phyloP scores from a whole-genome alignment of 2,797 vertebrate genomes.

The Periophthalmus magnuspinnatus region DNA sequence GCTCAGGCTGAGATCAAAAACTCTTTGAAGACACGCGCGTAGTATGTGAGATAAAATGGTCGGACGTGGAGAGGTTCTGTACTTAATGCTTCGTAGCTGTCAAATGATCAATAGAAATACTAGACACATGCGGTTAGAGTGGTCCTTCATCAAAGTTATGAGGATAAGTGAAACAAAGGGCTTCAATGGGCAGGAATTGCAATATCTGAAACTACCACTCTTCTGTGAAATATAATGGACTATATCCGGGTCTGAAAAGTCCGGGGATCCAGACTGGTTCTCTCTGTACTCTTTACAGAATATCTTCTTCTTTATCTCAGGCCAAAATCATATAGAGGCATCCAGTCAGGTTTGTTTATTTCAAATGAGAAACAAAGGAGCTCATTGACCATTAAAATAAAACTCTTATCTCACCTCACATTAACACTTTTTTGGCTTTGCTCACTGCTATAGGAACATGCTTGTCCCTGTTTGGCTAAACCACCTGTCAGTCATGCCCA shows the following conservation, averaged over 20 bases:
- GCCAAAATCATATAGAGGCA: background rate
- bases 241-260: too few species aligned
- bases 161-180: background rate
- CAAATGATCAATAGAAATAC: background rate
- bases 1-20: background rate
- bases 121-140: background rate
- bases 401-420: too few species aligned
- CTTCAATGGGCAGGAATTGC: background rate
- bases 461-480: background rate
- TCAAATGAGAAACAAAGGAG: background rate
- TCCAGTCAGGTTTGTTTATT: background rate
- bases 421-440: background rate
- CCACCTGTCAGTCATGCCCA: too few species aligned
- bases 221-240: too few species aligned
- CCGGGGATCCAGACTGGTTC: too few species aligned
- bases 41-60: background rate
- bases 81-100: background rate
- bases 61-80: slow-evolving; percentile 1
- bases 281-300: background rate
- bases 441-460: background rate
- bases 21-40: background rate
- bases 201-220: background rate
- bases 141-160: background rate
- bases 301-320: background rate
- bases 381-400: too few species aligned